Conservation (phyloP, 2,888 invertebrate species). For the Acanthococcus lagerstroemiae region DNA sequence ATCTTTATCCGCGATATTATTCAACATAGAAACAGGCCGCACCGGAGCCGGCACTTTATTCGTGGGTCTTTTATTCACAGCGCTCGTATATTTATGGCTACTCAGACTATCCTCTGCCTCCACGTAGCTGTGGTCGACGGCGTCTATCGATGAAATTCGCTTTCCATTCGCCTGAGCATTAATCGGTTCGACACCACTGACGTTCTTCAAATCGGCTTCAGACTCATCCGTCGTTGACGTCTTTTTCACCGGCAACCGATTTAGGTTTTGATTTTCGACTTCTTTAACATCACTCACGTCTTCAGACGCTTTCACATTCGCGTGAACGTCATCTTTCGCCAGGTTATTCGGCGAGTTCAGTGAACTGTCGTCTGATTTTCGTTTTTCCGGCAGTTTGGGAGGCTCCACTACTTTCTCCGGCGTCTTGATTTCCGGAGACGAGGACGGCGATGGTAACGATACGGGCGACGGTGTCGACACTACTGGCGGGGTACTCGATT, state of each 20-base stretch:
- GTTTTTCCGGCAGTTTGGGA: conserved; percentile 10
- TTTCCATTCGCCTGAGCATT: neutral
- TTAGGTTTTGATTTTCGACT: neutral
- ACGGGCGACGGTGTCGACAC: neutral
- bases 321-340: neutral
- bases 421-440: neutral
- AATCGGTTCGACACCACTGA: neutral
- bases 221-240: neutral
- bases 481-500: neutral
- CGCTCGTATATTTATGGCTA: neutral
- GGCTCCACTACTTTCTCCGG: conserved; percentile 10
- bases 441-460: conserved; percentile 25
- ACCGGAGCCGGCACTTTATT: conserved; percentile 6
- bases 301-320: neutral
- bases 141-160: neutral
- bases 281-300: neutral
- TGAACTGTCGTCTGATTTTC: neutral
- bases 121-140: neutral
- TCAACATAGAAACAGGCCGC: conserved; percentile 19
- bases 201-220: neutral
- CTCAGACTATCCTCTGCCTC: neutral
- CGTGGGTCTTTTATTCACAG: conserved; percentile 1
- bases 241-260: neutral
- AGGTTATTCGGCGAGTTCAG: neutral
- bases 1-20: conserved; percentile 2